phyloP scores from a whole-genome alignment of 2,113 vertebrate species.

The Notarius lentiginosus region DNA sequence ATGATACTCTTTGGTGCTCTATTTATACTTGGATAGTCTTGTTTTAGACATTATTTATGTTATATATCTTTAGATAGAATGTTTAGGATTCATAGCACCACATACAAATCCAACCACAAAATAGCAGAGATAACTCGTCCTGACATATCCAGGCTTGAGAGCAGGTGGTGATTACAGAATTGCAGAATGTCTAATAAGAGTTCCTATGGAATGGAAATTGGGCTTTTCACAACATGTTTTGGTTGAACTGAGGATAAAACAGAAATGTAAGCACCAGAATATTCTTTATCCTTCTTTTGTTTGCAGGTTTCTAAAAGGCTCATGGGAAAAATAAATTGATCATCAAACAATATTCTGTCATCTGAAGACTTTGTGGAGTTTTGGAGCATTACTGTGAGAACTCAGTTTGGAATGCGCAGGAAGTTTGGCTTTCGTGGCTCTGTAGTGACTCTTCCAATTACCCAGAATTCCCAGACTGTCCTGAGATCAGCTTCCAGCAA shows the following conservation, averaged over 20 bases:
- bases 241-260: not conserved
- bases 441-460: not conserved
- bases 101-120: not conserved
- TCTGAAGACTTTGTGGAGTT: not conserved
- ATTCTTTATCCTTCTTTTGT: not conserved
- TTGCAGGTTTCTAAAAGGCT: not conserved
- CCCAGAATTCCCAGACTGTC: not conserved
- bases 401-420: not conserved
- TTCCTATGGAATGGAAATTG: not conserved
- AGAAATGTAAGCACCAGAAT: not conserved
- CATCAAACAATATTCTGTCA: not conserved
- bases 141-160: constrained; percentile 5
- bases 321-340: not conserved
- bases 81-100: not conserved
- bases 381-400: not conserved
- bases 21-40: not conserved
- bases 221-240: not conserved
- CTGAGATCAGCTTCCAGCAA: not conserved
- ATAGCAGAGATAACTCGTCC: not conserved
- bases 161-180: not conserved
- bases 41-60: not conserved
- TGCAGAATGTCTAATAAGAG: not conserved
- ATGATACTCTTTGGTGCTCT: not conserved
- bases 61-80: not conserved
- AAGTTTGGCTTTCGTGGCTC: not conserved